Evolutionary conservation across 2,888 invertebrate genomes (phyloP).

Genomic region (Blera fallax): DNA sequence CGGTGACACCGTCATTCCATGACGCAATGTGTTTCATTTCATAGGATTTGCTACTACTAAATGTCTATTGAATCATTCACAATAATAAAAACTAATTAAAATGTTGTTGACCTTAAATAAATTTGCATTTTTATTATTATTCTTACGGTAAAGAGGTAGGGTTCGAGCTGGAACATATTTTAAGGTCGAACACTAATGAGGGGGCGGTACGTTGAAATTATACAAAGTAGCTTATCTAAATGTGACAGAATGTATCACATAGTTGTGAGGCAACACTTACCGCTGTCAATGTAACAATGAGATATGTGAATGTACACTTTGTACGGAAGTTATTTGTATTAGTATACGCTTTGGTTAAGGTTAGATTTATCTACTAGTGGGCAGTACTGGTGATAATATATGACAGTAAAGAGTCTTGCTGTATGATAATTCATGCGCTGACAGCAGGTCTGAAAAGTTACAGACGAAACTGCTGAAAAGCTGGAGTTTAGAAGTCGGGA

Average conservation of each 20-base stretch:
- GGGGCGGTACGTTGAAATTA: neutral
- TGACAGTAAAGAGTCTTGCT: too few species aligned
- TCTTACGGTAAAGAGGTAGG: slow-evolving; percentile 18
- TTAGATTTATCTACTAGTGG: neutral
- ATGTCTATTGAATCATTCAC: neutral
- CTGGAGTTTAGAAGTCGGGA: too few species aligned
- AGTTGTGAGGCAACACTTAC: neutral
- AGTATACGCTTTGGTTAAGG: neutral
- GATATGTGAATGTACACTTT: neutral
- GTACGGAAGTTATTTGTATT: neutral
- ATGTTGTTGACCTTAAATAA: slow-evolving; percentile 57
- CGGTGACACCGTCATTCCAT: neutral
- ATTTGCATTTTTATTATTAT: slow-evolving; percentile 45
- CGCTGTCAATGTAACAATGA: neutral
- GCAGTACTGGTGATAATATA: neutral
- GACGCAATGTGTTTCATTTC: neutral
- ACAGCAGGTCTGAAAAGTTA: too few species aligned
- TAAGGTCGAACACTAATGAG: neutral
- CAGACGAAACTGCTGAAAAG: too few species aligned
- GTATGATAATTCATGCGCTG: too few species aligned
- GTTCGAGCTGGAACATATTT: neutral
- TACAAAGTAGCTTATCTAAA: neutral
- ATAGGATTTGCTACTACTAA: neutral
- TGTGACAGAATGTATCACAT: neutral
- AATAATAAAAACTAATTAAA: slow-evolving; percentile 20